Percentiles rank a stretch among this genome's conserved stretches.
phyloP scores from a whole-genome alignment of 2,888 invertebrate genomes.

The Gandaritis pyraliata region DNA sequence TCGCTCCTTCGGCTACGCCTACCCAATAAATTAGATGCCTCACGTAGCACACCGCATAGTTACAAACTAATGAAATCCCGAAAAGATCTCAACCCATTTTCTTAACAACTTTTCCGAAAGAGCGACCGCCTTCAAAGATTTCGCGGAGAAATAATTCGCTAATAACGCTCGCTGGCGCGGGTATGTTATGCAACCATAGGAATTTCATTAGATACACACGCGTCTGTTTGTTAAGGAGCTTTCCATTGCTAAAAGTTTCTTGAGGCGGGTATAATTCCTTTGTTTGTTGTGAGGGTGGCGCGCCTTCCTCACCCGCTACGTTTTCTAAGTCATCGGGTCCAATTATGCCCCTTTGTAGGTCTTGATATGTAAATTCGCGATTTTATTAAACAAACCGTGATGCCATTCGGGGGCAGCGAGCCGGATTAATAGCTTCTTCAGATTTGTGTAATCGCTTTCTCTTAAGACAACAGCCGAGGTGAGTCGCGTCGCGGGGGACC shows the following conservation, averaged over 20 bases:
- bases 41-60: conserved; percentile 80
- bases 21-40: conserved; percentile 82
- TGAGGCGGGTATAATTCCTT: conserved; percentile 85
- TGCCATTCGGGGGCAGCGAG: conserved; percentile 83
- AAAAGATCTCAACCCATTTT: conserved; percentile 84
- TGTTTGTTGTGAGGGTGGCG: conserved; percentile 80
- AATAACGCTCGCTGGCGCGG: conserved; percentile 80
- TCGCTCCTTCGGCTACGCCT: conserved; percentile 82
- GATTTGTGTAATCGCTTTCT: conserved; percentile 85
- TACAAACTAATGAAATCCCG: conserved; percentile 82
- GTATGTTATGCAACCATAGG: conserved; percentile 84
- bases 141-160: conserved; percentile 81
- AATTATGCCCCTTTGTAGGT: conserved; percentile 85
- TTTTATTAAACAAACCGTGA: conserved; percentile 85
- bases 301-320: conserved; percentile 77
- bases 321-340: conserved; percentile 85
- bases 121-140: conserved; percentile 84
- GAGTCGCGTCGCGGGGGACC: conserved; percentile 72
- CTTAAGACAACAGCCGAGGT: conserved; percentile 79
- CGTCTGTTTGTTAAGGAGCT: conserved; percentile 85
- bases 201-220: conserved; percentile 85
- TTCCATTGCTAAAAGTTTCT: conserved; percentile 85
- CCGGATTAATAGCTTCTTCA: conserved; percentile 84
- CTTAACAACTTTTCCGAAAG: conserved; percentile 84
- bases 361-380: conserved; percentile 85